Conservation (phyloP, 2,113 vertebrate species). For the Echinops telfairi region DNA sequence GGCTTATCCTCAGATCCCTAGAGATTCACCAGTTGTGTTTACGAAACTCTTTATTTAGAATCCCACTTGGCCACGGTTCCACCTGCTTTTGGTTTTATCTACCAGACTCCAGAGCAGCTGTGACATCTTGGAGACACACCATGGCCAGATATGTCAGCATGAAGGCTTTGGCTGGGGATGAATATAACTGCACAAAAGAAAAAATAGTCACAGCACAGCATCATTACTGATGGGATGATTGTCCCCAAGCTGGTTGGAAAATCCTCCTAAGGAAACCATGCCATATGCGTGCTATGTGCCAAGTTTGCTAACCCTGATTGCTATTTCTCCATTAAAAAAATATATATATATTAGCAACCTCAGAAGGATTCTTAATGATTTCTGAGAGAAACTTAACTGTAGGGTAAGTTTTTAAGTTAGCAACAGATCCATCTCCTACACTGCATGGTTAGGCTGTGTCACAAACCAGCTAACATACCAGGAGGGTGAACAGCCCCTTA, state of each 20-base stretch:
- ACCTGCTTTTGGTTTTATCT: neutral
- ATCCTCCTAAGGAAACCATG: accelerated
- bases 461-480: neutral
- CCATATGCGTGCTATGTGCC: neutral
- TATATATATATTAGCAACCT: neutral
- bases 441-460: neutral
- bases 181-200: neutral
- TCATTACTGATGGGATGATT: neutral
- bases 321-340: neutral
- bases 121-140: neutral
- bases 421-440: neutral
- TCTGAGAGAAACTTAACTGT: neutral
- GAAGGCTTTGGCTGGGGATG: too few species aligned
- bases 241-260: neutral
- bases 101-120: neutral
- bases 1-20: neutral
- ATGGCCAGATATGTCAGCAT: too few species aligned
- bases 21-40: neutral
- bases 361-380: neutral
- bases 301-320: neutral
- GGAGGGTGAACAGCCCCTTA: neutral
- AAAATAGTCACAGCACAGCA: neutral
- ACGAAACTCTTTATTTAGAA: neutral
- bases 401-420: neutral
- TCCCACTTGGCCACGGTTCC: neutral